A percentile compares a stretch with the other conserved stretches of the same genome.
These are phyloP conservation scores for Drosophila greeni DNA, from an alignment of 2,888 invertebrate genomes.

Conservation along the genomic window DNA sequence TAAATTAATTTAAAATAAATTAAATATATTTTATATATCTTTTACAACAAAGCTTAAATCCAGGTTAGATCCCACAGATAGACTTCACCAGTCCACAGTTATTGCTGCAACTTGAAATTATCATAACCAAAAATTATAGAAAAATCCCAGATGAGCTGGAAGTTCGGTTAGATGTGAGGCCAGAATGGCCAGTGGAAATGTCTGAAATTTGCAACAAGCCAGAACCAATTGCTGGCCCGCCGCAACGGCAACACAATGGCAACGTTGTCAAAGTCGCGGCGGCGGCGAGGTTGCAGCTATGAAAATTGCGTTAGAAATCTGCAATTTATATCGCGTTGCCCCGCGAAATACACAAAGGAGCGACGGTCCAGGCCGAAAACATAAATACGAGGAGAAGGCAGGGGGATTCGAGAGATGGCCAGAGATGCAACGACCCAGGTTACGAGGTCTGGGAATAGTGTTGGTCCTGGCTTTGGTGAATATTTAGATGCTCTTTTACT, in stretches of 20 bases:
- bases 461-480: fast-evolving
- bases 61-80: constrained; percentile 45
- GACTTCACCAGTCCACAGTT: constrained; percentile 6
- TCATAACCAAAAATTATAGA: constrained; percentile 73
- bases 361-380: constrained; percentile 38
- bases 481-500: constrained; percentile 1
- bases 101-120: constrained; percentile 60
- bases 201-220: constrained; percentile 70
- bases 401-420: constrained; percentile 3
- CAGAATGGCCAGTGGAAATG: constrained; percentile 62
- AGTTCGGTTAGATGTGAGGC: constrained; percentile 44
- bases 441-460: constrained; percentile 5
- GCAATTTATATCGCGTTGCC: constrained; percentile 73
- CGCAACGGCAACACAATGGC: constrained; percentile 62
- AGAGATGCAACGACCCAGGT: constrained; percentile 12
- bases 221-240: constrained; percentile 63
- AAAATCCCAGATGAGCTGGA: constrained; percentile 27
- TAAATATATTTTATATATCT: neutral
- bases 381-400: constrained; percentile 24
- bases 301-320: constrained; percentile 76
- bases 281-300: constrained; percentile 64
- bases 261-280: constrained; percentile 64
- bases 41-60: constrained; percentile 1
- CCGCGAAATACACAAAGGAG: constrained; percentile 47
- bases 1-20: neutral